Percentiles rank a stretch among this genome's conserved stretches.
Conservation (phyloP, 2,113 vertebrate genomes). For the Ptychochromis oligacanthus region DNA sequence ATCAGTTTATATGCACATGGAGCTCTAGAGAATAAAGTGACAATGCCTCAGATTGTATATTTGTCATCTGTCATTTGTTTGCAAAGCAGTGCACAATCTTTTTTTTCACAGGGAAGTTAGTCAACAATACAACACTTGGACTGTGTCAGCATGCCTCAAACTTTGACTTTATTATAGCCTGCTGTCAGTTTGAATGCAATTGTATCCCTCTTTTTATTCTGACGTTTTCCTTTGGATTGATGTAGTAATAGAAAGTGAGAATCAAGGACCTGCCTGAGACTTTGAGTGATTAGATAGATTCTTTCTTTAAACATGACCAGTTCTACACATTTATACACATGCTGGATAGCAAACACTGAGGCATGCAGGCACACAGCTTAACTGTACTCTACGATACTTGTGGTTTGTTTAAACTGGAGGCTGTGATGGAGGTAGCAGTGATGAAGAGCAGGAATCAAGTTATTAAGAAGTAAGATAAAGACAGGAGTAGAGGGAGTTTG, state of each 20-base stretch:
- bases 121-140: neutral
- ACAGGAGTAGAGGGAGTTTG: neutral
- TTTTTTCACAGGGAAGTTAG: neutral
- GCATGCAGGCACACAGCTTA: neutral
- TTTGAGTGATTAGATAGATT: neutral
- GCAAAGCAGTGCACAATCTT: neutral
- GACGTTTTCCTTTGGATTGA: neutral
- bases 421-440: slow-evolving; percentile 47
- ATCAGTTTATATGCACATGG: slow-evolving; percentile 15
- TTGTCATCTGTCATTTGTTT: neutral
- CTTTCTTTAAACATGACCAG: neutral
- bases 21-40: slow-evolving; percentile 32
- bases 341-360: slow-evolving; percentile 1
- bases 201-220: neutral
- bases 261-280: neutral
- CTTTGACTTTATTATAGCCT: neutral
- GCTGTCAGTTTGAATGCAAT: neutral
- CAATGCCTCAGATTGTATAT: slow-evolving; percentile 5
- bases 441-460: slow-evolving; percentile 13
- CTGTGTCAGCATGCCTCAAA: neutral
- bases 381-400: slow-evolving; percentile 15
- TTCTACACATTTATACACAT: neutral
- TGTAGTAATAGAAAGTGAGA: neutral
- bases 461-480: slow-evolving; percentile 26
- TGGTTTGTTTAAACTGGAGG: slow-evolving; percentile 73